phyloP scores from a whole-genome alignment of 2,113 vertebrate genomes.

The Tringa solitaria region DNA sequence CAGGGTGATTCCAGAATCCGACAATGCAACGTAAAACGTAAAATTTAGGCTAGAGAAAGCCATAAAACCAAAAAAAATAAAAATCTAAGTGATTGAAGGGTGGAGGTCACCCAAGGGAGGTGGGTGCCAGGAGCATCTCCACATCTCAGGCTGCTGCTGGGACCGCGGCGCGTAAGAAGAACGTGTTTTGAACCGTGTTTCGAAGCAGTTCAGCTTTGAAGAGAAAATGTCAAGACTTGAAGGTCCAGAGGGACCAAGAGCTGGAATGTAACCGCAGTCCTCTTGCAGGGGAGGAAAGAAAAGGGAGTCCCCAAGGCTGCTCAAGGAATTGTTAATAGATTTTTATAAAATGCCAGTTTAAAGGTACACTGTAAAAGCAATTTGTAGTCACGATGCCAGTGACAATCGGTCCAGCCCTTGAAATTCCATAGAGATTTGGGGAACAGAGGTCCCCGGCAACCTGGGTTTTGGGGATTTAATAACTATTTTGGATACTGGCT shows the following conservation, averaged over 20 bases:
- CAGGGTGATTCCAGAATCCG: background rate
- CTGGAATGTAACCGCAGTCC: background rate
- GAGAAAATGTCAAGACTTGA: background rate
- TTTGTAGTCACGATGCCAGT: background rate
- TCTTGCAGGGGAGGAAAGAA: background rate
- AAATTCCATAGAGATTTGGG: background rate
- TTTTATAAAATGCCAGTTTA: background rate
- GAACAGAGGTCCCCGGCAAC: background rate
- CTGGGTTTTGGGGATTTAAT: background rate
- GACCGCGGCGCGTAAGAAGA: background rate
- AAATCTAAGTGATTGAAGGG: too few relatives aligned
- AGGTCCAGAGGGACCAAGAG: background rate
- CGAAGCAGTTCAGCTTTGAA: background rate
- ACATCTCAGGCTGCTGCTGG: background rate
- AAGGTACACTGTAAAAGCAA: background rate
- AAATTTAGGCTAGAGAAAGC: background rate
- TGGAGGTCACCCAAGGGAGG: background rate
- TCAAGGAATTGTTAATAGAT: background rate
- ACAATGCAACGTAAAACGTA: background rate
- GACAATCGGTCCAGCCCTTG: too few relatives aligned
- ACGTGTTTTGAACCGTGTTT: accelerated
- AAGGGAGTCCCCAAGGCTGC: background rate
- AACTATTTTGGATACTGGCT: background rate
- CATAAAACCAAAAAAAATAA: background rate
- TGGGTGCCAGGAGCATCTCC: background rate